Percentiles rank a stretch among this genome's conserved stretches.
Evolutionary conservation across 2,797 vertebrate species (phyloP).

Genomic region (Danio kyathit): DNA sequence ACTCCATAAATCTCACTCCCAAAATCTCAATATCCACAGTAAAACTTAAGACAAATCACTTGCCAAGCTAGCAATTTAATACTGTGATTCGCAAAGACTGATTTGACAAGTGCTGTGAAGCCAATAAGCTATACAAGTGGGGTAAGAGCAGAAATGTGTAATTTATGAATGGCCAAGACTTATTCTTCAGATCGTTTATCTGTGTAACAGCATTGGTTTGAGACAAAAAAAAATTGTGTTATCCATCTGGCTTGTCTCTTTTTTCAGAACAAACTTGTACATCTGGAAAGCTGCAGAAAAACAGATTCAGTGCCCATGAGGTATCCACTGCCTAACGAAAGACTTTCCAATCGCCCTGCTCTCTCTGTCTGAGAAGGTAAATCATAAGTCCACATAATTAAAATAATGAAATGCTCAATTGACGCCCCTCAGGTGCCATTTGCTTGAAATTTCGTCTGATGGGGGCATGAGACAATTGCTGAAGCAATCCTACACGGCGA

Average conservation of each 20-base stretch:
- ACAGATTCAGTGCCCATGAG: conserved; percentile 22
- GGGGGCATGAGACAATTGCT: conserved; percentile 61
- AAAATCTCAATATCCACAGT: conserved; percentile 31
- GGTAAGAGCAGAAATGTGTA: conserved; percentile 7
- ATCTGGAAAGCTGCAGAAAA: conserved; percentile 21
- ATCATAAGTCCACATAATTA: conserved; percentile 68
- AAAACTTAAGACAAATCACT: conserved; percentile 23
- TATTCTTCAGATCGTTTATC: neutral
- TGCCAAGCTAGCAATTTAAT: conserved; percentile 5
- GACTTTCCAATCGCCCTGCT: conserved; percentile 24
- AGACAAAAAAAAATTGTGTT: neutral
- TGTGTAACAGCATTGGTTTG: neutral
- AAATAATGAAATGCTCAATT: conserved; percentile 71
- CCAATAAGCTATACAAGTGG: conserved; percentile 10
- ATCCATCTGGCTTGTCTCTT: neutral
- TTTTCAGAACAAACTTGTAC: neutral
- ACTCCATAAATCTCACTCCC: conserved; percentile 6
- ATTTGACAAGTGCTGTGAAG: conserved; percentile 11
- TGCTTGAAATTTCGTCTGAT: conserved; percentile 60
- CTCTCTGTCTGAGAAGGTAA: conserved; percentile 57
- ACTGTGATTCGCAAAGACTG: neutral
- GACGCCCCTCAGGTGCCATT: conserved; percentile 66
- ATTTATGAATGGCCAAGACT: conserved; percentile 7
- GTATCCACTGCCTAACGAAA: neutral
- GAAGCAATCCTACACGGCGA: conserved; percentile 62